A percentile compares a stretch with the other conserved stretches of the same genome.
Evolutionary conservation across 2,113 vertebrate genomes (phyloP).

Genomic region (Pygoscelis adeliae): DNA sequence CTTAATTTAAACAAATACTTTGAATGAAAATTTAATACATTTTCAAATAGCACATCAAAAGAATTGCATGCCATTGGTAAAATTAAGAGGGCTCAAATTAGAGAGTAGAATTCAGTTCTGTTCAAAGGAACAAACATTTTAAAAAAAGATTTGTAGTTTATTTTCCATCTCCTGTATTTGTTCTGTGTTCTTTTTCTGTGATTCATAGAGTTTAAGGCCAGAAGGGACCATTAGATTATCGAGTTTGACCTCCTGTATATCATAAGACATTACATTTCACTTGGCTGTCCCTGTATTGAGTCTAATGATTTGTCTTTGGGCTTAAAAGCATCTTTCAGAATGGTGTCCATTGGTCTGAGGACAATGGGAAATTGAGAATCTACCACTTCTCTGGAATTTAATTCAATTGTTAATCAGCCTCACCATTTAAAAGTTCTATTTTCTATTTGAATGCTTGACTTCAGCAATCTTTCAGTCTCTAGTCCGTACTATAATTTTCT

Average conservation of each 20-base stretch:
- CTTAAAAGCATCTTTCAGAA: background rate
- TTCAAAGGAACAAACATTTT: background rate
- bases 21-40: background rate
- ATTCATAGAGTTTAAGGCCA: background rate
- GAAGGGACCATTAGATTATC: background rate
- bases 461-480: background rate
- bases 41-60: slow-evolving; percentile 3
- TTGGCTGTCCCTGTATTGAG: background rate
- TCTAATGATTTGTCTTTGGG: background rate
- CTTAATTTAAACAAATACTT: background rate
- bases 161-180: background rate
- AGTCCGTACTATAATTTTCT: background rate
- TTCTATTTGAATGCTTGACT: background rate
- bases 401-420: background rate
- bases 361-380: background rate
- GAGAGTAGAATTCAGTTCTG: background rate
- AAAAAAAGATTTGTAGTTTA: background rate
- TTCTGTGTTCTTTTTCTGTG: background rate
- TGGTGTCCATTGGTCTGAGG: background rate
- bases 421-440: background rate
- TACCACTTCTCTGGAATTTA: background rate
- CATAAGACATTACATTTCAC: background rate
- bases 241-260: background rate
- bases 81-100: background rate
- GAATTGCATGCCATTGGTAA: background rate